Evolutionary conservation across 1,140 invertebrate genomes (phyloP).

Genomic region (Lysiphlebus fabarum): DNA sequence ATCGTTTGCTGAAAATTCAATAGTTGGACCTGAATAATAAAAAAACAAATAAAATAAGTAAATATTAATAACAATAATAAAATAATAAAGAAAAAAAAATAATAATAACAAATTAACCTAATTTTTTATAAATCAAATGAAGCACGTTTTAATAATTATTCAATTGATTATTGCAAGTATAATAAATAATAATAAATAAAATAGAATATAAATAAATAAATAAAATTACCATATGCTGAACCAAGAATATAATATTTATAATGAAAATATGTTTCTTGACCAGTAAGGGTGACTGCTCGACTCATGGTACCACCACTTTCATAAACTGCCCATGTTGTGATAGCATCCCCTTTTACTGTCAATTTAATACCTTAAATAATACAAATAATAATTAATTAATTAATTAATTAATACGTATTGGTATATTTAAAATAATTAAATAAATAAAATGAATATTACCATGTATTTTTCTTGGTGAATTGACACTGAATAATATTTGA

Average conservation of each 20-base stretch:
- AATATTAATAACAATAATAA: too few species aligned
- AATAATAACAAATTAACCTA: too few species aligned
- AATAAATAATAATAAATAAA: not conserved
- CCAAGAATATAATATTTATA: slow-evolving; percentile 64
- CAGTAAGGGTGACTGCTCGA: slow-evolving; percentile 59
- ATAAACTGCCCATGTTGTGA: slow-evolving; percentile 67
- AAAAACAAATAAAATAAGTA: too few species aligned
- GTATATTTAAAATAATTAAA: not conserved
- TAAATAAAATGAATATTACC: slow-evolving; percentile 37
- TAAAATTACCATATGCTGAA: slow-evolving; percentile 56
- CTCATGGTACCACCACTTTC: slow-evolving; percentile 60
- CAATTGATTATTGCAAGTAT: too few species aligned
- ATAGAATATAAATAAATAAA: not conserved
- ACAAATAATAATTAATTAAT: not conserved
- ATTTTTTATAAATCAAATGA: too few species aligned
- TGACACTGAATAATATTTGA: slow-evolving; percentile 44
- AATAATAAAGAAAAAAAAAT: too few species aligned
- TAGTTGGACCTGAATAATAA: not conserved
- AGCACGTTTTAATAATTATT: too few species aligned
- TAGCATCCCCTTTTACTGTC: slow-evolving; percentile 68
- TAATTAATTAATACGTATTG: not conserved
- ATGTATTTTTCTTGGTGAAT: slow-evolving; percentile 52
- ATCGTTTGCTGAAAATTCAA: slow-evolving; percentile 65
- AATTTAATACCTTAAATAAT: slow-evolving; percentile 61
- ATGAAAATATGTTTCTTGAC: slow-evolving; percentile 69